These are phyloP conservation scores for Melinaea marsaeus DNA, from an alignment of 2,888 invertebrate species.

Conservation along the genomic window DNA sequence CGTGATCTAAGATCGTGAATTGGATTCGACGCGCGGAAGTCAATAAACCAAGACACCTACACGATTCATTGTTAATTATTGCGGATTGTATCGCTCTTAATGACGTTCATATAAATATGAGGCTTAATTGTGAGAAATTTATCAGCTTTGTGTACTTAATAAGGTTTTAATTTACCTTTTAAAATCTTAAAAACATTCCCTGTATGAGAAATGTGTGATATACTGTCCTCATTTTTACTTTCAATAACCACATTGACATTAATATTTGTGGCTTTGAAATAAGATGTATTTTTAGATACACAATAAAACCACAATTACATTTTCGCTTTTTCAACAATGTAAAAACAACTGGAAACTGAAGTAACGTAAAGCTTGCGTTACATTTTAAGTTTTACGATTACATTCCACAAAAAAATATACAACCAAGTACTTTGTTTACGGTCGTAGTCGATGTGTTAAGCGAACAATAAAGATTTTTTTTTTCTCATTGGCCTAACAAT, in stretches of 20 bases:
- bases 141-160: slow-evolving; percentile 1
- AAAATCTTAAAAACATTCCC: too few species aligned
- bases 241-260: too few species aligned
- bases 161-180: too few species aligned
- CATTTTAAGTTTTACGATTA: slow-evolving; percentile 15
- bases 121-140: slow-evolving; percentile 26
- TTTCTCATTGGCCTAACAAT: slow-evolving; percentile 52
- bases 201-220: too few species aligned
- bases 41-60: slow-evolving; percentile 32
- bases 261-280: too few species aligned
- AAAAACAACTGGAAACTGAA: background rate
- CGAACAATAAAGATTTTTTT: slow-evolving; percentile 44
- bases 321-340: too few species aligned
- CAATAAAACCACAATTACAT: too few species aligned
- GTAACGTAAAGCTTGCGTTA: background rate
- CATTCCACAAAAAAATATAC: slow-evolving; percentile 26
- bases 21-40: slow-evolving; percentile 37
- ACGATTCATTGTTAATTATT: slow-evolving; percentile 36
- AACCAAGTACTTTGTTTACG: slow-evolving; percentile 36
- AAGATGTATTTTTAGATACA: too few species aligned
- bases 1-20: slow-evolving; percentile 39
- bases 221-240: too few species aligned
- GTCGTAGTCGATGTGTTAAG: slow-evolving; percentile 44
- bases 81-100: slow-evolving; percentile 25
- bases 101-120: slow-evolving; percentile 26